Base-by-base conservation (phyloP, 2,888 invertebrate genomes). In the Germaria angustata region DNA sequence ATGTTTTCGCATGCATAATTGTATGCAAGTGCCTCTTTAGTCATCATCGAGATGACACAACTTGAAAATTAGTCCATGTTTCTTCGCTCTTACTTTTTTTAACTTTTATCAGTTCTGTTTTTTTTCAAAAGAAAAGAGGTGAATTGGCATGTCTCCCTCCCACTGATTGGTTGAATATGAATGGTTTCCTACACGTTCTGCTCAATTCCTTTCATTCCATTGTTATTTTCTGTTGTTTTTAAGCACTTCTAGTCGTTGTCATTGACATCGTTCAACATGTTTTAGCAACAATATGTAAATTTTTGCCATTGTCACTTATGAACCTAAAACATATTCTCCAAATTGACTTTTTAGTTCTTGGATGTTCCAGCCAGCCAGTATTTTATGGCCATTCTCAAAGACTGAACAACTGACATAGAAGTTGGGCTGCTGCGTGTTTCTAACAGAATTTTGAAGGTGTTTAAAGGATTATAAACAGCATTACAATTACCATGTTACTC, bases 1-100 rank as follows among this genome's bases (percentile, higher is more conserved):
- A 20, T 68, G 68, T 61, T 75, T 73, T 39, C 13, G 39, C 49
- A 61, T 69, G 34, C 61, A 61, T 24, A 34, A 22, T 55, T 65
- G 53, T 22, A 32, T 59, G 68, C 39, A 15, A 8, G 22, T 53
- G 36, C 24, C 46, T 46, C n/a, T 46, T 46, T 57, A 51, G 63
- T 57, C 41, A 49, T 76, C 68, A 68, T 65, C 39, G 71, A 76
- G 68, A 59, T 77, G 59, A 65, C 36, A 46, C 32, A 68, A 55
- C 51, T 66, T 66, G 61, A 72, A 72, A 72, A 81, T 81, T 77
- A 77, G 61, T 68, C 77, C 59, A 53, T 49, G 36, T 69, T 71
- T 32, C 53, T 59, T 69, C n/a, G 2, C n/a, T 39, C 5, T 8
- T 66, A 49, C 49, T 57, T 28, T 22, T 55, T 55, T 32, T 65